phyloP scores from a whole-genome alignment of 1,140 invertebrate genomes.

The Metaphire vulgaris region DNA sequence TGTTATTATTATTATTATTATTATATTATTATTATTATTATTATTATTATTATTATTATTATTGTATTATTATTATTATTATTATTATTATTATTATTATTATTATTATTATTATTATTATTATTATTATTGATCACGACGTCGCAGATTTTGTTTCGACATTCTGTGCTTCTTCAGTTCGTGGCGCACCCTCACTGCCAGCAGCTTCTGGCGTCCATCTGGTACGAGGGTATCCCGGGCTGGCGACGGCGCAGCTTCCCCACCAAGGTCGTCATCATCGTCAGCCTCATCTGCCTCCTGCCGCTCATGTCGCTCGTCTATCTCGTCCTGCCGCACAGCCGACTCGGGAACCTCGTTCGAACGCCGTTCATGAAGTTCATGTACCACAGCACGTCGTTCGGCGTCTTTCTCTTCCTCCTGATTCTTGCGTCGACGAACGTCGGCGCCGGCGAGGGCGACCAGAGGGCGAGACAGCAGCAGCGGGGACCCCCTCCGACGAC shows the following conservation, averaged over 20 bases:
- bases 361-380: slow-evolving; percentile 99
- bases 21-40: too few relatives aligned
- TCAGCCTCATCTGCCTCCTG: slow-evolving; percentile 88
- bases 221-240: slow-evolving; percentile 94
- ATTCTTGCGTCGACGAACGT: slow-evolving; percentile 69
- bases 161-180: slow-evolving; percentile 57
- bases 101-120: too few relatives aligned
- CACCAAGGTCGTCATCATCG: slow-evolving; percentile 68
- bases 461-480: slow-evolving; percentile 51
- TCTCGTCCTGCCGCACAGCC: slow-evolving; percentile 82
- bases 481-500: slow-evolving; percentile 80
- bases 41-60: too few relatives aligned
- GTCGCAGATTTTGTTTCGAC: too few relatives aligned
- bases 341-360: slow-evolving; percentile 79
- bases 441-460: slow-evolving; percentile 41
- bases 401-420: slow-evolving; percentile 89
- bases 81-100: too few relatives aligned
- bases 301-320: slow-evolving; percentile 89
- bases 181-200: slow-evolving; percentile 97
- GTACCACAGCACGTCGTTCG: slow-evolving; percentile 94
- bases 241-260: slow-evolving; percentile 94
- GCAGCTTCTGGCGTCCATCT: slow-evolving; percentile 91
- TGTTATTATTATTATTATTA: too few relatives aligned
- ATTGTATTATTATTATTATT: too few relatives aligned
- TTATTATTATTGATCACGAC: too few relatives aligned